A percentile compares a stretch with the other conserved stretches of the same genome.
These are phyloP conservation scores for Pimpla rufipes DNA, from an alignment of 2,888 invertebrate genomes.

Conservation along the genomic window DNA sequence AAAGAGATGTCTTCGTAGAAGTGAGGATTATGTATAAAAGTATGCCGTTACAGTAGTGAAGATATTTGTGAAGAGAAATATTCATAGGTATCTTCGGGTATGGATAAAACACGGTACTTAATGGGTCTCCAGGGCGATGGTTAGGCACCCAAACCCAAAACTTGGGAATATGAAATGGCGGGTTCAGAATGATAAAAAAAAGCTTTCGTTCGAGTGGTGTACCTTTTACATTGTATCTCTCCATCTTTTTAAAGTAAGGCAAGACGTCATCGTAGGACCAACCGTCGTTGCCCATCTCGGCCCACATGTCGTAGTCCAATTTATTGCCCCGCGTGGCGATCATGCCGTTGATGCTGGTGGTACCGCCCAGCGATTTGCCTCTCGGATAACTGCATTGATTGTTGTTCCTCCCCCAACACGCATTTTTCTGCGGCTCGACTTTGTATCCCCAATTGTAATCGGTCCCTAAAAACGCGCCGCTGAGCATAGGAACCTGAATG, in stretches of 20 bases:
- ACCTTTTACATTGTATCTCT: conserved; percentile 69
- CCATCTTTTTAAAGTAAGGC: conserved; percentile 71
- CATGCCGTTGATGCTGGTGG: conserved; percentile 82
- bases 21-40: too few relatives aligned
- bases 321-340: conserved; percentile 79
- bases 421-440: conserved; percentile 88
- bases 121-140: too few relatives aligned
- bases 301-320: conserved; percentile 72
- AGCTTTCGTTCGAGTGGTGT: neutral
- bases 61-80: too few relatives aligned
- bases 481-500: conserved; percentile 87
- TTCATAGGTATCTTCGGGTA: too few relatives aligned
- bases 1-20: too few relatives aligned
- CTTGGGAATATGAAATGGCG: too few relatives aligned
- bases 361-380: conserved; percentile 82
- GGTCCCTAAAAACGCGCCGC: conserved; percentile 87
- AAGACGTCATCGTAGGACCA: conserved; percentile 72
- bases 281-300: conserved; percentile 69
- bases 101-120: too few relatives aligned
- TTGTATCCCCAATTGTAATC: conserved; percentile 91
- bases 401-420: conserved; percentile 90
- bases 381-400: conserved; percentile 92
- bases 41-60: too few relatives aligned
- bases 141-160: too few relatives aligned
- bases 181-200: neutral